Evolutionary conservation across 2,113 vertebrate species (phyloP), one percentile per base, ranked within the genome.

Genomic region (Percopsis transmontana): DNA sequence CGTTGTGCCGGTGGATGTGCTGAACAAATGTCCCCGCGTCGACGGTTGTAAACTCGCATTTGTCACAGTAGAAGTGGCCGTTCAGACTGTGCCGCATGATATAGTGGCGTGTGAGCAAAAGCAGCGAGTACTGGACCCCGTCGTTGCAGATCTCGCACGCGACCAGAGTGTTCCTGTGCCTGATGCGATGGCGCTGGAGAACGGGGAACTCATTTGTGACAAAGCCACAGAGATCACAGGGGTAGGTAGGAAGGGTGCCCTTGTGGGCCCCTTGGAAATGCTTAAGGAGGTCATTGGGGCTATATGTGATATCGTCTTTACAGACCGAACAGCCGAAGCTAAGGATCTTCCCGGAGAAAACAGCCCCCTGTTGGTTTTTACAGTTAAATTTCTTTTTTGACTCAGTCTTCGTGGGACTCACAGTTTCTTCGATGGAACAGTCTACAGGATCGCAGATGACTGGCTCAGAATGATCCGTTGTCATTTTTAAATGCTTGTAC

Each of bases 21-120:
- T 99, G 97, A 80, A 99, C 96, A 84, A 97, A 98, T 0, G 97
- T 99, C 53, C 97, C 97, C 40, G 95, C 96, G 79, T 99, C 97
- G 56, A 83, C 64, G 12, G 97, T 99, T 20, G 92, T 95, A 83
- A 99, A 99, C 12, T 89, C 92, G 72, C 97, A 99, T 85, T 94
- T 96, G 90, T 97, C 94, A 89, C 97, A 99, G 14, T 85, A 89
- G 70, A 98, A 99, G 81, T 92, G 93, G 74, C 96, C 97, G 45
- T 97, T 97, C 42, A 91, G 85, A 87, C 97, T 97, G 89, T 99
- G 97, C 62, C 91, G 93, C 85, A 94, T 93, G 77, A 92, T 83
- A 82, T 96, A 98, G 82, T 99, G 97, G 77, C 96, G 95, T 64
- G 95, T 98, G 51, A 99, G 92, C 76, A 94, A 89, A 79, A 98